Conservation (phyloP, 2,113 vertebrate species). For the Dissostichus mawsoni region DNA sequence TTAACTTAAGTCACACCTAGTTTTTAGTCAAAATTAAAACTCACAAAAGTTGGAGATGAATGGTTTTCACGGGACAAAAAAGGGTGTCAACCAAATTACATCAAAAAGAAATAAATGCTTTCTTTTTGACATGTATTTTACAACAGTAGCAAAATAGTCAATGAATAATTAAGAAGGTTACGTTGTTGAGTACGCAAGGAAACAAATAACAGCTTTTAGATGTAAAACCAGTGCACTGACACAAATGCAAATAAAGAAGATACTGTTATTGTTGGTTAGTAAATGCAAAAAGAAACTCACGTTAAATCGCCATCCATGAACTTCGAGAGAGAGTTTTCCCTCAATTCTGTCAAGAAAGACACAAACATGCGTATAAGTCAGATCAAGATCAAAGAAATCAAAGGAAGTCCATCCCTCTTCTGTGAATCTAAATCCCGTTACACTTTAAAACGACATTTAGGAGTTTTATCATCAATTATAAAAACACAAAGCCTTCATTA, state of each 20-base stretch:
- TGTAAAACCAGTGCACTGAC: no score
- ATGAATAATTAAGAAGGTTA: no score
- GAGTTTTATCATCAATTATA: background rate
- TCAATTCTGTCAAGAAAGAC: background rate
- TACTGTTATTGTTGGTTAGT: no score
- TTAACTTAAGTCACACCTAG: fast-evolving
- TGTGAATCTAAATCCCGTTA: background rate
- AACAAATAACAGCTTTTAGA: no score
- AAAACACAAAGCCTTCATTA: background rate
- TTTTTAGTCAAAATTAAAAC: background rate
- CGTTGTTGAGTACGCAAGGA: no score
- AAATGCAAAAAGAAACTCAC: background rate
- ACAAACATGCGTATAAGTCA: background rate
- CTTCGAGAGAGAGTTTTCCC: background rate
- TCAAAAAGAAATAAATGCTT: no score
- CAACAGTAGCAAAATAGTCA: no score
- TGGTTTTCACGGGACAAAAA: no score
- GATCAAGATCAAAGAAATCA: background rate
- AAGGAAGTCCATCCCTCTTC: conserved; percentile 5
- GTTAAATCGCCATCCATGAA: background rate
- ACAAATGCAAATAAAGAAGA: no score
- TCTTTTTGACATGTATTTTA: no score
- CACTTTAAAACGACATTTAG: background rate
- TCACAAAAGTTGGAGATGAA: no score
- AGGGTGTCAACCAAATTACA: no score